Evolutionary conservation across 2,888 invertebrate genomes (phyloP), one percentile per base, ranked within the genome.

Genomic region (Caenorhabditis becei): DNA sequence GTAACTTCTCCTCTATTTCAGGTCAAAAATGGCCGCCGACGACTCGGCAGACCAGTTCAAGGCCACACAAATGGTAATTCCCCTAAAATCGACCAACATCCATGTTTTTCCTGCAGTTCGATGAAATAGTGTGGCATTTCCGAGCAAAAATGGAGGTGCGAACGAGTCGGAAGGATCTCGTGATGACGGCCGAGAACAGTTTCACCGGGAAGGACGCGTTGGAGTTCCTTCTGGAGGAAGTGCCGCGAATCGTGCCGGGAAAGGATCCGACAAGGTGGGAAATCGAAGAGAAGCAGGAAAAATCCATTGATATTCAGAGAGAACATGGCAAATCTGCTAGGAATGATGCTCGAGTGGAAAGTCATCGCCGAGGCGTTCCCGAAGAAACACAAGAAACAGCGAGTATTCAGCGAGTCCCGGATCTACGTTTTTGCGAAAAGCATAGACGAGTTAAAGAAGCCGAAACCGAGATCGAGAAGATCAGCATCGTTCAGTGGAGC

Each of bases 401-500:
- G 69, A 20, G 23, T 49, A 41, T 80, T 80, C 70, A 74, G 58
- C 14, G 74, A 80, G n/a, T n/a, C 56, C 2, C 18, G 80, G 24
- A 56, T 80, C 2, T 80, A 80, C 56, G 18, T 75, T 1, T 80
- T 80, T 24, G 35, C 26, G 2, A 70, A 74, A 20, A 65, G 49
- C 47, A 24, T 72, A 3, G 58, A 63, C 16, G 74, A 80, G 32
- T 44, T 74, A 37, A 63, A 61, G 51, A 62, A 70, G 23, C 74
- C 80, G 10, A 74, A 65, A 41, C 63, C 67, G 4, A 49, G 58
- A 16, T 75, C 80, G 4, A 49, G 80, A 8, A n/a, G 80, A 37
- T 80, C 80, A 0, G 80, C 80, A 0, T 80, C 80, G n/a, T 80
- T 80, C 47, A 75, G 62, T 28, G 80, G 75, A 11, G 59, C 24